These are phyloP conservation scores for Leucoraja ocellata DNA, from an alignment of 2,797 vertebrate genomes.

Conservation along the genomic window DNA sequence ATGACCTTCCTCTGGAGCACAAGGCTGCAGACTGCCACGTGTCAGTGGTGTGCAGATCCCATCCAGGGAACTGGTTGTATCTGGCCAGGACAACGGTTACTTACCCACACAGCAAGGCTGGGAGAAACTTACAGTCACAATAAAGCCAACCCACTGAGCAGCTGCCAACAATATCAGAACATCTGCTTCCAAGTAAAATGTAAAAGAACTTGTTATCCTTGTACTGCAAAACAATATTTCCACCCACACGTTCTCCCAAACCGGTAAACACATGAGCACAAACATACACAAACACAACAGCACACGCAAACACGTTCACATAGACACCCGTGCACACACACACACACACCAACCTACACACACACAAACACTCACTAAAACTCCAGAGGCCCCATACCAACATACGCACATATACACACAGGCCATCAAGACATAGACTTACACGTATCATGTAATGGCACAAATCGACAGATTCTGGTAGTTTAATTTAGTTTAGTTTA, in stretches of 20 bases:
- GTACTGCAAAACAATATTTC: not conserved
- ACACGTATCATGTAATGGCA: too few species aligned
- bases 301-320: not conserved
- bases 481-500: too few species aligned
- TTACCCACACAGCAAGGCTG: not conserved
- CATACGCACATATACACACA: too few species aligned
- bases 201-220: not conserved
- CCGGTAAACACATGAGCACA: not conserved
- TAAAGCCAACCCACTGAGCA: not conserved
- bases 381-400: too few species aligned
- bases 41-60: not conserved
- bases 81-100: not conserved
- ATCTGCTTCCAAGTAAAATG: not conserved
- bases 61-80: not conserved
- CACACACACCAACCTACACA: not conserved
- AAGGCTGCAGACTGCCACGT: too few species aligned
- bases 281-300: not conserved
- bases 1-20: not conserved
- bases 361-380: not conserved
- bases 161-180: not conserved
- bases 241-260: not conserved
- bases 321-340: too few species aligned
- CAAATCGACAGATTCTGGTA: too few species aligned
- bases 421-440: too few species aligned
- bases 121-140: too few species aligned